Conservation (phyloP, 2,113 vertebrate genomes). For the Ciconia boyciana region DNA sequence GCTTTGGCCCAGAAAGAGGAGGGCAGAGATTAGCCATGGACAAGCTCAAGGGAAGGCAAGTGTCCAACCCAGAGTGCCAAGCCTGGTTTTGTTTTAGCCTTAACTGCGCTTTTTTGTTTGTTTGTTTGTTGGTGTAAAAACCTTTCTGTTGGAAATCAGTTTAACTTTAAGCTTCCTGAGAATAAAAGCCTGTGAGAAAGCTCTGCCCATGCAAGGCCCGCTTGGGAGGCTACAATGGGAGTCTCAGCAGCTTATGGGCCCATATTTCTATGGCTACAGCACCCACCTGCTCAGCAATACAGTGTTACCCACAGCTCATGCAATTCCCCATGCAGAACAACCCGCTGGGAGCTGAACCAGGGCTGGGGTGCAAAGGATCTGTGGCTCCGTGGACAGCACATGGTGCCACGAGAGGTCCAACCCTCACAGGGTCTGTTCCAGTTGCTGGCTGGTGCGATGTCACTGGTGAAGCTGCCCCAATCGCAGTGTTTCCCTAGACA, state of each 20-base stretch:
- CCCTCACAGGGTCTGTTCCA: fast-evolving
- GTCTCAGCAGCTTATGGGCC: background rate
- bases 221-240: conserved; percentile 49
- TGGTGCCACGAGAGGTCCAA: fast-evolving
- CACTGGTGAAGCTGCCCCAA: background rate
- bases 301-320: background rate
- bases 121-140: conserved; percentile 70
- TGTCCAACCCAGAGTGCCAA: conserved; percentile 71
- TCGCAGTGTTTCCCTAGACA: background rate
- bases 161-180: conserved; percentile 72
- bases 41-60: conserved; percentile 64
- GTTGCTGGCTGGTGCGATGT: background rate
- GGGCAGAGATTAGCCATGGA: conserved; percentile 52
- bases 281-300: conserved; percentile 28
- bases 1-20: conserved; percentile 58
- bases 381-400: fast-evolving
- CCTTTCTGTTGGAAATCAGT: conserved; percentile 74
- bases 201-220: conserved; percentile 40
- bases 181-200: conserved; percentile 73
- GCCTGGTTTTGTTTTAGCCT: conserved; percentile 69
- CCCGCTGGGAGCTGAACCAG: background rate
- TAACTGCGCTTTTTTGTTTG: conserved; percentile 73
- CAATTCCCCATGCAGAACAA: background rate
- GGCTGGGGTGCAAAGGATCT: background rate
- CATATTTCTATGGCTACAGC: conserved; percentile 59